Base-by-base conservation (phyloP, 2,797 vertebrate genomes). In the Emydoidea blandingii region DNA sequence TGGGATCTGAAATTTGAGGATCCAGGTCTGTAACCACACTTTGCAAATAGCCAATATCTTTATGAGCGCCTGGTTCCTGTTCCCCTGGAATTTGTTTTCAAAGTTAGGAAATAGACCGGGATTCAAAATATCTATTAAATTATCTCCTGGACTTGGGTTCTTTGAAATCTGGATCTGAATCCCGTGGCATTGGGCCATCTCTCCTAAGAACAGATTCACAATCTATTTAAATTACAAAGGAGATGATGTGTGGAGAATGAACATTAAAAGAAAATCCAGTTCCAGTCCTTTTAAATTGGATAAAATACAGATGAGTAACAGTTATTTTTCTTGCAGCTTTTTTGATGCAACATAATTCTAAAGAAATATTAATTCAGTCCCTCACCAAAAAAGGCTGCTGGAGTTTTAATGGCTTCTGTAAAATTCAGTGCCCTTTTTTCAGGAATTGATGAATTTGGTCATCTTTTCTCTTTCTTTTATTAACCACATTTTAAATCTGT, bases 1-100 rank as follows among this genome's bases (percentile, higher is more conserved):
- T 97, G 91, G 86, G 94, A 97, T 94, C 93, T 96, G 96, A 97
- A 97, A 97, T 78, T 88, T 89, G 95, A 96, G 94, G 94, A 94
- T 88, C 29, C 83, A 95, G 52, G 53, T 68, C 15, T 49, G 44
- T 78, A 29, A 31, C 49, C 87, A 68, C 56, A 83, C 88, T 92
- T 97, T 93, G 74, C 74, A 95, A 93, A 97, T 93, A 88, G 89
- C 54, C 65, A 59, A 52, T 78, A 78, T 78, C 41, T 49, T 47
- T 18, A 47, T 92, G 83, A 90, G 53, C 87, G 90, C 84, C 91
- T n/a, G 81, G 92, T 62, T 83, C 74, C 79, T 81, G 74, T 76
- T 85, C 95, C 81, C 83, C 95, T 4, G 94, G 93, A 96, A 87
- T 96, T 87, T 87, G 74, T 91, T 95, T 95, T 90, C 83, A 95